Evolutionary conservation across 2,888 invertebrate genomes (phyloP).

Genomic region (Parnassius glacialis): DNA sequence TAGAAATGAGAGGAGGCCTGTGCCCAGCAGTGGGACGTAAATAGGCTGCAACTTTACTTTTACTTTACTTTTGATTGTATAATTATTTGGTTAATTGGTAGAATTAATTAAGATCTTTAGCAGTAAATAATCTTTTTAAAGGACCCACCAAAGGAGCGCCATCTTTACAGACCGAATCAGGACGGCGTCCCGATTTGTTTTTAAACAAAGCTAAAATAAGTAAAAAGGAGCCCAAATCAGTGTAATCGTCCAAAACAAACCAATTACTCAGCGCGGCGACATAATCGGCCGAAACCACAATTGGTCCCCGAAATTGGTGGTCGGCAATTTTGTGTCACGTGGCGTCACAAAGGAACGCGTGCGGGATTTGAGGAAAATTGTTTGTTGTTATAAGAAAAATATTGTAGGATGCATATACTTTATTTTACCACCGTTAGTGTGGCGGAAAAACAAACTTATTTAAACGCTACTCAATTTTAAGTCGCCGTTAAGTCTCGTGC

Average conservation of each 20-base stretch:
- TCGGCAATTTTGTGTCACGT: conserved; percentile 53
- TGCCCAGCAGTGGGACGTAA: too few species aligned
- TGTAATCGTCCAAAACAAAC: conserved; percentile 35
- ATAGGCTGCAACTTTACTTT: too few species aligned
- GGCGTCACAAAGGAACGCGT: conserved; percentile 33
- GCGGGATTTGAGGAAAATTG: conserved; percentile 17
- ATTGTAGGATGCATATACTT: neutral
- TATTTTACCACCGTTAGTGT: neutral
- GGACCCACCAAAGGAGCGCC: too few species aligned
- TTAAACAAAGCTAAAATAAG: neutral
- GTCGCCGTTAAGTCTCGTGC: too few species aligned
- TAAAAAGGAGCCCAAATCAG: conserved; percentile 27
- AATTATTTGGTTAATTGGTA: too few species aligned
- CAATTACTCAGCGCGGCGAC: conserved; percentile 46
- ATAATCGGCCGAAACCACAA: conserved; percentile 30
- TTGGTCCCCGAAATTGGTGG: conserved; percentile 32
- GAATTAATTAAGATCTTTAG: too few species aligned
- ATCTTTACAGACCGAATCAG: too few species aligned
- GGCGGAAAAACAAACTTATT: neutral
- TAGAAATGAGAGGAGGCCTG: too few species aligned
- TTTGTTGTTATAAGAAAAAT: conserved; percentile 18
- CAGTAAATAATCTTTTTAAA: too few species aligned
- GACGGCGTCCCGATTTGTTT: neutral
- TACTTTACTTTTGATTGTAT: too few species aligned
- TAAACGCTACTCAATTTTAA: too few species aligned